phyloP scores from a whole-genome alignment of 2,888 invertebrate species.

The Clepsis dumicolana region DNA sequence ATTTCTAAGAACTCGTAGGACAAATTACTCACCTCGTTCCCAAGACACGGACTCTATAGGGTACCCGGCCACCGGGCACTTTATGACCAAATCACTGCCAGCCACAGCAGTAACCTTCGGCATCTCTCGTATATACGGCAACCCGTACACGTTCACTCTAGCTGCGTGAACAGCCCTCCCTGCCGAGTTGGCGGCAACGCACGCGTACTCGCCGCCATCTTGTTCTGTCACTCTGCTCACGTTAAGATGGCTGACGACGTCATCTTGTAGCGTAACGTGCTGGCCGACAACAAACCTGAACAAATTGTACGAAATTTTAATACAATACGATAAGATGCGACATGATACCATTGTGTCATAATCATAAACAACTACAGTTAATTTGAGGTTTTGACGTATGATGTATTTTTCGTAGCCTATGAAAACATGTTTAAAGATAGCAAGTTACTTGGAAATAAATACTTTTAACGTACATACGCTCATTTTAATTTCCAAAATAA shows the following conservation, averaged over 20 bases:
- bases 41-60: constrained; percentile 95
- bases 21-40: constrained; percentile 91
- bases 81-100: constrained; percentile 93
- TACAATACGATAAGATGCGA: no score
- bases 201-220: constrained; percentile 96
- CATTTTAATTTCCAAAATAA: no score
- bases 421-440: background rate
- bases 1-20: no score
- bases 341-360: no score
- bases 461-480: no score
- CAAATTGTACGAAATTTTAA: background rate
- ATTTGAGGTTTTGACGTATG: no score
- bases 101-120: constrained; percentile 95
- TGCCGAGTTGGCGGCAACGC: constrained; percentile 93
- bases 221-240: constrained; percentile 94
- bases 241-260: constrained; percentile 97
- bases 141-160: constrained; percentile 94
- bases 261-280: constrained; percentile 96
- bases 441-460: background rate
- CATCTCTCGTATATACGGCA: constrained; percentile 95
- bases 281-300: constrained; percentile 94
- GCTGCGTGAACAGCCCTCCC: constrained; percentile 93
- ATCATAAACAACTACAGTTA: no score
- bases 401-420: no score
- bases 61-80: constrained; percentile 96